phyloP scores from a whole-genome alignment of 2,797 vertebrate species.

The Micrastur ruficollis region DNA sequence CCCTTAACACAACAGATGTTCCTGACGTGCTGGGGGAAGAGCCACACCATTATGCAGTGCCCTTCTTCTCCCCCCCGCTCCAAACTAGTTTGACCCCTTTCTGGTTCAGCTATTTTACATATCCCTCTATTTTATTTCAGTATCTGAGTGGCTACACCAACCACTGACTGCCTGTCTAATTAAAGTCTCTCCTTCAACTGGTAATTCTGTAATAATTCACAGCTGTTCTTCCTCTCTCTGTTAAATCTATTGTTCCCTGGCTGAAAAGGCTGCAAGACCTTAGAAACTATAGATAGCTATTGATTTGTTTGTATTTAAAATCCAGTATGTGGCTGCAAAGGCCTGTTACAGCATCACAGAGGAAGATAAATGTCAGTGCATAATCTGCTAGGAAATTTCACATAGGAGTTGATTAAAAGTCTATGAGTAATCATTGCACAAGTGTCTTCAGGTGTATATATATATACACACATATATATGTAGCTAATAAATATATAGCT shows the following conservation, averaged over 20 bases:
- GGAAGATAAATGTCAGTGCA: conserved; percentile 68
- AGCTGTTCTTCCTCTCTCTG: not conserved
- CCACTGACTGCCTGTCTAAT: conserved; percentile 6
- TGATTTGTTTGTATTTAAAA: conserved; percentile 64
- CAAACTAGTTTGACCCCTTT: conserved; percentile 9
- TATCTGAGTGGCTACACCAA: not conserved
- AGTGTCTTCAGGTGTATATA: conserved; percentile 17
- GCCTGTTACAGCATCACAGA: conserved; percentile 46
- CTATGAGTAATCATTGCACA: conserved; percentile 62
- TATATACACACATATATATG: conserved; percentile 22
- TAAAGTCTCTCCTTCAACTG: conserved; percentile 9
- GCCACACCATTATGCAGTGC: not conserved
- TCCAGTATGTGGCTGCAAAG: conserved; percentile 61
- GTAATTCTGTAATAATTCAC: conserved; percentile 48
- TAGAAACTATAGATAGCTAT: conserved; percentile 37
- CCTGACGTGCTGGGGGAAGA: not conserved
- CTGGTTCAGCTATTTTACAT: conserved; percentile 12
- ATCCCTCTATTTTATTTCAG: conserved; percentile 17
- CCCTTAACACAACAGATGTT: conserved; percentile 26
- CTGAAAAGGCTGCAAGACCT: conserved; percentile 35
- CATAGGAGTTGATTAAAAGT: conserved; percentile 57
- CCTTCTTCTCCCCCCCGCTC: not conserved
- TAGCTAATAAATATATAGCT: conserved; percentile 60
- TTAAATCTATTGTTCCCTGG: conserved; percentile 39
- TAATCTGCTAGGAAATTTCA: conserved; percentile 55